Percentiles rank a stretch among this genome's conserved stretches.
These are phyloP conservation scores for Urophycis tenuis DNA, from an alignment of 2,797 vertebrate genomes.

Conservation along the genomic window DNA sequence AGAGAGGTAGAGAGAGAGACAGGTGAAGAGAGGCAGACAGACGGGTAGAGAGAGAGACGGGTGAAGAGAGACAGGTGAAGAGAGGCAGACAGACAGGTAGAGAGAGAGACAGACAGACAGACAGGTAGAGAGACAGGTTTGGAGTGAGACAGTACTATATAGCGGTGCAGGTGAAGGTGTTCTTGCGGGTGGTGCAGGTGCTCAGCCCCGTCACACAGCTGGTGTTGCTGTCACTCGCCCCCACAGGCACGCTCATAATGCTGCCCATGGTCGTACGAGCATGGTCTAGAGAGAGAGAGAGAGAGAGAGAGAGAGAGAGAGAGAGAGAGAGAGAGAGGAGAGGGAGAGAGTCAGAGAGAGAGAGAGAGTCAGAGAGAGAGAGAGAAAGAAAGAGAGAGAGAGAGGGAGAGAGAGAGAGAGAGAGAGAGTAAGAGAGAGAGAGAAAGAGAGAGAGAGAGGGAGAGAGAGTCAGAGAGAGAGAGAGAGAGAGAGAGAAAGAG, in stretches of 20 bases:
- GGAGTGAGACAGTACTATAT: conserved; percentile 48
- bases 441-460: too few species aligned
- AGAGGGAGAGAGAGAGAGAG: background rate
- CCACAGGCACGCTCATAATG: conserved; percentile 54
- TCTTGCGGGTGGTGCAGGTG: conserved; percentile 64
- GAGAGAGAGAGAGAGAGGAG: too few species aligned
- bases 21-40: background rate
- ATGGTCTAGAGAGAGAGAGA: conserved; percentile 47
- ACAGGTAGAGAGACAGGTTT: background rate
- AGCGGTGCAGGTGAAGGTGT: conserved; percentile 74
- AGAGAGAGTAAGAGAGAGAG: too few species aligned
- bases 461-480: background rate
- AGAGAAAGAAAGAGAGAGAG: conserved; percentile 2
- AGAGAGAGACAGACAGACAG: conserved; percentile 6
- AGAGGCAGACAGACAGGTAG: too few species aligned
- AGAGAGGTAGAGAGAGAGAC: too few species aligned
- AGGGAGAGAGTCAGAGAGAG: background rate
- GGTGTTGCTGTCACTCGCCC: conserved; percentile 65
- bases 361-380: background rate
- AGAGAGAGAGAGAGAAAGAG: background rate
- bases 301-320: background rate
- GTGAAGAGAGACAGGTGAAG: background rate
- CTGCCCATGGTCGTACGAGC: conserved; percentile 61
- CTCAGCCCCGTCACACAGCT: conserved; percentile 72
- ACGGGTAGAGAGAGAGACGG: background rate